Percentiles rank a stretch among this genome's conserved stretches.
These are phyloP conservation scores for Tympanuchus pallidicinctus DNA, from an alignment of 2,113 vertebrate genomes.

Conservation along the genomic window DNA sequence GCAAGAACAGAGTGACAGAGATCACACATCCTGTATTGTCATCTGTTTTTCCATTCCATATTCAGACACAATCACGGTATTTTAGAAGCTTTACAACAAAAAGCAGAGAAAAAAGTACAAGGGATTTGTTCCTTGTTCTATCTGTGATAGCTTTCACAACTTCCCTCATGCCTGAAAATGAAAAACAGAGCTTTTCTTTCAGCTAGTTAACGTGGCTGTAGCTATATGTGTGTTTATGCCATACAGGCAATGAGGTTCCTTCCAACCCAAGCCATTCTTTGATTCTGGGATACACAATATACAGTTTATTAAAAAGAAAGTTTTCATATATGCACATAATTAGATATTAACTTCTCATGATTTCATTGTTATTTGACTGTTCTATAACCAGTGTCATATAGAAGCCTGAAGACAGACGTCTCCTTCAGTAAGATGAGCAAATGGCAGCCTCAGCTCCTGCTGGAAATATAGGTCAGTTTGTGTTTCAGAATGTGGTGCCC, in stretches of 20 bases:
- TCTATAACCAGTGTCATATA: not conserved
- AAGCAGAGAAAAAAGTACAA: not conserved
- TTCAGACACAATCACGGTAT: not conserved
- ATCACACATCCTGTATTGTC: not conserved
- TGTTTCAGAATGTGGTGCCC: not conserved
- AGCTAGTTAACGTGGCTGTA: not conserved
- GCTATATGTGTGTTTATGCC: not conserved
- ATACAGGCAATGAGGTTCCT: not conserved
- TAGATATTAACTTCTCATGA: not conserved
- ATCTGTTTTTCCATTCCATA: not conserved
- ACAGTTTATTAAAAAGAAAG: not conserved
- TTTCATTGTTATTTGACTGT: not conserved
- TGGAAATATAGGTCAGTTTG: conserved; percentile 7
- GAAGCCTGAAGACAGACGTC: not conserved
- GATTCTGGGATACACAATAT: not conserved
- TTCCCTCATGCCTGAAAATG: not conserved
- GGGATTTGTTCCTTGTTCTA: not conserved
- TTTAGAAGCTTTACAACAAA: conserved; percentile 6
- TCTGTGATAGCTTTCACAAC: not conserved
- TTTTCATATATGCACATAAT: not conserved
- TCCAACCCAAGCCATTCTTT: too few relatives aligned
- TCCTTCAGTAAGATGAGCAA: not conserved
- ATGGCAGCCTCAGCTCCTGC: not conserved
- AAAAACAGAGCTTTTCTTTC: not conserved
- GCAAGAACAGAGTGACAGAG: not conserved